These are phyloP conservation scores for Protomyctophum bolini DNA, from an alignment of 2,113 vertebrate species.

Conservation along the genomic window DNA sequence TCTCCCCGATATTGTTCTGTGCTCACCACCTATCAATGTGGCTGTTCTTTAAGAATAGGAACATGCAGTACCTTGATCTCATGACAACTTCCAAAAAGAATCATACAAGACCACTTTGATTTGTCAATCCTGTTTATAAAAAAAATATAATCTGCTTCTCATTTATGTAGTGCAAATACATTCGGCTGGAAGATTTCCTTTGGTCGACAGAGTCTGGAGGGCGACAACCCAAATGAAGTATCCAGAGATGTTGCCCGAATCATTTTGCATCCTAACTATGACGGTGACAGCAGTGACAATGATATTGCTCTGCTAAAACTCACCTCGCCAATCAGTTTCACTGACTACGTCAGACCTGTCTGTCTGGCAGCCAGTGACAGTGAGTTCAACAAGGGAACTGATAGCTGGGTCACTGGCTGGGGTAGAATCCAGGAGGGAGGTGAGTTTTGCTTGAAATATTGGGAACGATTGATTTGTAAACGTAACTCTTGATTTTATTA, in stretches of 20 bases:
- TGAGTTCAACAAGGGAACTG: slow-evolving; percentile 71
- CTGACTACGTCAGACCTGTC: slow-evolving; percentile 70
- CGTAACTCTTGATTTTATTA: no score
- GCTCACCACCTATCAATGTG: no score
- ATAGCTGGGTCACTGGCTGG: slow-evolving; percentile 79
- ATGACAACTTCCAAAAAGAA: no score
- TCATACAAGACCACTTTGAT: not conserved
- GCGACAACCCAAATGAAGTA: not conserved
- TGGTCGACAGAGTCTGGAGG: slow-evolving; percentile 14
- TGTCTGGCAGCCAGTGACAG: slow-evolving; percentile 69
- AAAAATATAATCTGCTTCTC: no score
- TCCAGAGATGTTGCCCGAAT: not conserved
- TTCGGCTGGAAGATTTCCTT: slow-evolving; percentile 2
- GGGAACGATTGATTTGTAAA: not conserved
- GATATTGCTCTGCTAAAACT: slow-evolving; percentile 78
- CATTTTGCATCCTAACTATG: slow-evolving; percentile 47
- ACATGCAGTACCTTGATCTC: no score
- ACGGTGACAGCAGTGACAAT: slow-evolving; percentile 27
- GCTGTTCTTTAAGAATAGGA: no score
- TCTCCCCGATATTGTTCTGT: no score
- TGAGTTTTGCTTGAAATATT: slow-evolving; percentile 7
- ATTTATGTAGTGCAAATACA: not conserved
- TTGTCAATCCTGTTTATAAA: not conserved
- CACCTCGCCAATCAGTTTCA: slow-evolving; percentile 27
- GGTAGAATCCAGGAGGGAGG: slow-evolving; percentile 32